phyloP scores from a whole-genome alignment of 92 coral and sea anemone genomes.

The Epizoanthus stellaris region DNA sequence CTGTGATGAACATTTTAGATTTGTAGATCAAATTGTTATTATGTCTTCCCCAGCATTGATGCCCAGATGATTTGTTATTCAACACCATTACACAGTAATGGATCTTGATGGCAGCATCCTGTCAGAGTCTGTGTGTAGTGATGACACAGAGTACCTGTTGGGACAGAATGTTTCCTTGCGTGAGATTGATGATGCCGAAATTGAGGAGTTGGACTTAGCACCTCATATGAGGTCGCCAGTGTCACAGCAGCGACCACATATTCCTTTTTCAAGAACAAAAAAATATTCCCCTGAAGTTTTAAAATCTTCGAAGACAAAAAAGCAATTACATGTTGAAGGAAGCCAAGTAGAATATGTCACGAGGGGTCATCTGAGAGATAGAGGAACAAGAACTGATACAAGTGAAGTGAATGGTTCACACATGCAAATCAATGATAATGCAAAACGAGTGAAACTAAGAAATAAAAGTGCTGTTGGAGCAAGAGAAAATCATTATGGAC shows the following conservation, averaged over 20 bases:
- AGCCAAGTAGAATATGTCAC: background rate
- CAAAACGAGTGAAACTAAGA: background rate
- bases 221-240: slow-evolving; percentile 18
- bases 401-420: background rate
- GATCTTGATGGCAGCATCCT: slow-evolving; percentile 71
- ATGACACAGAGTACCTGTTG: slow-evolving; percentile 90
- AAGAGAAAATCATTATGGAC: slow-evolving; percentile 7
- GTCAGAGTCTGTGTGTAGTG: slow-evolving; percentile 90
- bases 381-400: background rate
- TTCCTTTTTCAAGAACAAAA: background rate
- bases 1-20: no score
- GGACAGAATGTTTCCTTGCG: slow-evolving; percentile 92
- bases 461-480: background rate
- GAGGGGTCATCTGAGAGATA: background rate
- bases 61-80: slow-evolving; percentile 1
- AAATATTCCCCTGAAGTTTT: slow-evolving; percentile 3
- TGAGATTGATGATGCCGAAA: slow-evolving; percentile 87
- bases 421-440: background rate
- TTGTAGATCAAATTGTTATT: no score
- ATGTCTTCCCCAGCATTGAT: background rate
- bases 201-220: slow-evolving; percentile 33
- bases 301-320: background rate
- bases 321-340: background rate
- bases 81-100: slow-evolving; percentile 39
- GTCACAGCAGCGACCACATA: slow-evolving; percentile 1